Conservation (phyloP, 2,113 vertebrate genomes). For the Synchiropus splendidus region DNA sequence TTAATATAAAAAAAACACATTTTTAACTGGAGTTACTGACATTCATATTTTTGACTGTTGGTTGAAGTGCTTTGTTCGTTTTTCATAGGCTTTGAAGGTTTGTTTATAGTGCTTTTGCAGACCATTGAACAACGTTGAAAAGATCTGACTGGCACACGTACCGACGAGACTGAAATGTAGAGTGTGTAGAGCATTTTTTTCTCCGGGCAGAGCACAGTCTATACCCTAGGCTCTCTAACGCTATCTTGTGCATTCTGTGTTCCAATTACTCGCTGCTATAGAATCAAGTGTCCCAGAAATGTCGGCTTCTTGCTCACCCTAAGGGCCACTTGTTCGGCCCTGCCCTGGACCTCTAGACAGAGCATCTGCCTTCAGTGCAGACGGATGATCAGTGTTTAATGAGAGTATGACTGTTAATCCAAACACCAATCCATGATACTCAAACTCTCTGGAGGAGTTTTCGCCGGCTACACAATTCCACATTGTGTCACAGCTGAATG, state of each 20-base stretch:
- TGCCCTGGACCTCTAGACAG: constrained; percentile 26
- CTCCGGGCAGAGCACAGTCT: constrained; percentile 22
- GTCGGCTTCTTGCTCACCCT: constrained; percentile 24
- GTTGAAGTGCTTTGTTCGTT: too few relatives aligned
- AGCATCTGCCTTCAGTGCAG: constrained; percentile 27
- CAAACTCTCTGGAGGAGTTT: background rate
- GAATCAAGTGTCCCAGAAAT: constrained; percentile 54
- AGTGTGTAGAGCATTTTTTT: too few relatives aligned
- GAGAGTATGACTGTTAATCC: constrained; percentile 9
- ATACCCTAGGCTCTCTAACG: constrained; percentile 24
- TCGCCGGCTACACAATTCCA: constrained; percentile 10
- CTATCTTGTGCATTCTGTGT: constrained; percentile 22
- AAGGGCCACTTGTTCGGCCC: constrained; percentile 25
- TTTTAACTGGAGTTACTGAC: too few relatives aligned
- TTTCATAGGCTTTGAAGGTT: too few relatives aligned
- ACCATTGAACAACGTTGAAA: too few relatives aligned
- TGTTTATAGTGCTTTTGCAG: too few relatives aligned
- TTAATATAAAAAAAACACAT: too few relatives aligned
- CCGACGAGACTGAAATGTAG: too few relatives aligned
- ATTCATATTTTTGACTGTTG: too few relatives aligned
- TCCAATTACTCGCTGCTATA: constrained; percentile 45
- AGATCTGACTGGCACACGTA: too few relatives aligned
- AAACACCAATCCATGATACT: constrained; percentile 8
- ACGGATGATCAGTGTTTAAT: constrained; percentile 7
- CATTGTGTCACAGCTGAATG: constrained; percentile 29